Percentiles rank a stretch among this genome's conserved stretches.
Conservation (phyloP, 2,797 vertebrate species). For the Phalloptychus januarius region DNA sequence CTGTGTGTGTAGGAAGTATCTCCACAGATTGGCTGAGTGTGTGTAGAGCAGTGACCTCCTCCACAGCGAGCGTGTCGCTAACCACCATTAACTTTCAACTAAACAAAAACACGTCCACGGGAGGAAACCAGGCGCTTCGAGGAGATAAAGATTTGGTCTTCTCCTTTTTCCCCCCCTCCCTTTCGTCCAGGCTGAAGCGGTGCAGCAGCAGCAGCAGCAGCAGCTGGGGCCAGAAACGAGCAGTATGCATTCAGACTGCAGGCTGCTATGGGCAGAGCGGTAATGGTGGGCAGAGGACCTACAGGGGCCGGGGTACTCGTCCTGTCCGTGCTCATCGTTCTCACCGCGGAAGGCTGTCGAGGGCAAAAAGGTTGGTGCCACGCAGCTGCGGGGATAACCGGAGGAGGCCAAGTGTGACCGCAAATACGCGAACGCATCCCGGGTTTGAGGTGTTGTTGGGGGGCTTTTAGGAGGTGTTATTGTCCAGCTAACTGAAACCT, state of each 20-base stretch:
- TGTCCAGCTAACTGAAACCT: slow-evolving; percentile 19
- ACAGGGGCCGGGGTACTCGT: slow-evolving; percentile 78
- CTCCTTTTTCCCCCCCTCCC: not conserved
- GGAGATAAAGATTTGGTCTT: not conserved
- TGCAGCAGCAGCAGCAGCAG: slow-evolving; percentile 60
- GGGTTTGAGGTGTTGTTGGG: slow-evolving; percentile 6
- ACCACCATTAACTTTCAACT: slow-evolving; percentile 46
- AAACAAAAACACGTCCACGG: slow-evolving; percentile 5
- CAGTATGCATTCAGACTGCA: slow-evolving; percentile 86
- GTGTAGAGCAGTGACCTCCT: slow-evolving; percentile 60
- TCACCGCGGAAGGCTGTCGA: slow-evolving; percentile 71
- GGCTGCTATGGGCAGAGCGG: slow-evolving; percentile 84
- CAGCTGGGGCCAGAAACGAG: slow-evolving; percentile 67
- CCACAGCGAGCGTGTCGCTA: slow-evolving; percentile 61
- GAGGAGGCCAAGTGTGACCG: slow-evolving; percentile 1
- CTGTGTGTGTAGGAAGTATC: slow-evolving; percentile 81
- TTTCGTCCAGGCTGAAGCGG: slow-evolving; percentile 56
- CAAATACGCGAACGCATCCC: slow-evolving; percentile 32
- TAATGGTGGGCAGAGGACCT: slow-evolving; percentile 85
- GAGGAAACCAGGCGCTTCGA: slow-evolving; percentile 14
- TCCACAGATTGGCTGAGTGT: slow-evolving; percentile 65
- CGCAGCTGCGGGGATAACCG: slow-evolving; percentile 45
- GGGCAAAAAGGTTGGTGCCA: slow-evolving; percentile 83
- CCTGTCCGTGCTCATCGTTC: slow-evolving; percentile 78
- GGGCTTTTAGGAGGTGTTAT: slow-evolving; percentile 26